phyloP scores from a whole-genome alignment of 2,797 vertebrate genomes.

The Pipistrellus pipistrellus region DNA sequence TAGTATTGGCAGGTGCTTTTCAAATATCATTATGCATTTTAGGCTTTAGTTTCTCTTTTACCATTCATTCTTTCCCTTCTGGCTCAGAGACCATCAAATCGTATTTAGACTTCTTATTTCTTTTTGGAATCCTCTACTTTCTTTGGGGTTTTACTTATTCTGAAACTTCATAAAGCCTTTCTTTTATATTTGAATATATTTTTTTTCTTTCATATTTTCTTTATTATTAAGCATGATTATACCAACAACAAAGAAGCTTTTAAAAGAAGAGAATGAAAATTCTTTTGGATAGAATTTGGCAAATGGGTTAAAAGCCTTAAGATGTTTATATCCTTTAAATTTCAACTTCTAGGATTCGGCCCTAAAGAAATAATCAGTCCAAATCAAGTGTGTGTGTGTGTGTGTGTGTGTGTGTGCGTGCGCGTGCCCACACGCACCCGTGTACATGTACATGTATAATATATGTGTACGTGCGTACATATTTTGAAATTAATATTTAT shows the following conservation, averaged over 20 bases:
- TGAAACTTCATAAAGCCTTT: neutral
- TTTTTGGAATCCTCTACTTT: neutral
- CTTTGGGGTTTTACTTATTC: slow-evolving; percentile 27
- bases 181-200: neutral
- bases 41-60: neutral
- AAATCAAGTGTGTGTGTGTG: neutral
- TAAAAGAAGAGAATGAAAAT: neutral
- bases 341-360: neutral
- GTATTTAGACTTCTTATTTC: neutral
- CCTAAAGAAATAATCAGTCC: neutral
- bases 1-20: neutral
- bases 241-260: neutral
- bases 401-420: neutral
- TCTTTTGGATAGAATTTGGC: neutral
- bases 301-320: neutral
- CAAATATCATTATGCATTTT: neutral
- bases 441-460: neutral
- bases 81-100: neutral
- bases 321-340: slow-evolving; percentile 7
- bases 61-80: neutral
- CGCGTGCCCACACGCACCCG: neutral
- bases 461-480: too few species aligned
- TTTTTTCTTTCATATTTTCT: neutral
- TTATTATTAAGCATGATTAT: neutral
- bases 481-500: too few species aligned